Percentiles rank a stretch among this genome's conserved stretches.
Evolutionary conservation across 2,797 vertebrate genomes (phyloP).

Genomic region (Pogoniulus pusillus): DNA sequence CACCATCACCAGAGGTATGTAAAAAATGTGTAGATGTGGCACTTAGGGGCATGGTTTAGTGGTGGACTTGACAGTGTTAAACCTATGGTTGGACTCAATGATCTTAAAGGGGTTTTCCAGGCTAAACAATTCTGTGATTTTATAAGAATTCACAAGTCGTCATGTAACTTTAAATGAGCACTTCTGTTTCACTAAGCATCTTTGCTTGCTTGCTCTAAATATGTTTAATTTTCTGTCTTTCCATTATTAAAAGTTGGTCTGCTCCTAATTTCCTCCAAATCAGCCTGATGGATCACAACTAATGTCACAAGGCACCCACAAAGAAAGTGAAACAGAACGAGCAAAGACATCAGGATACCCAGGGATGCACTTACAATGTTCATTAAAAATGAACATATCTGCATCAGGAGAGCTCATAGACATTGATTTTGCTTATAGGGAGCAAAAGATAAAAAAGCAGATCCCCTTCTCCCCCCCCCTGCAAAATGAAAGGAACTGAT

Average conservation of each 20-base stretch:
- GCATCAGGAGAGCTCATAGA: slow-evolving; percentile 53
- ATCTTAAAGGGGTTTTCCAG: not conserved
- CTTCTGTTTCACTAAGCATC: not conserved
- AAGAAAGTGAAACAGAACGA: not conserved
- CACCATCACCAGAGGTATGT: not conserved
- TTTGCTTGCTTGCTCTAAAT: not conserved
- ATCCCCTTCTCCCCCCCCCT: not conserved
- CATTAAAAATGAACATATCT: slow-evolving; percentile 16
- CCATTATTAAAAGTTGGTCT: not conserved
- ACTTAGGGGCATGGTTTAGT: not conserved
- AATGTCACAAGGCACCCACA: not conserved
- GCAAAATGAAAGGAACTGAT: slow-evolving; percentile 76
- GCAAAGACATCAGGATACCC: not conserved
- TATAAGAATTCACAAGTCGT: not conserved
- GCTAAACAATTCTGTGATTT: no score
- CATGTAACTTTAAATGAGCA: not conserved
- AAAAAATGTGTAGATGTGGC: no score
- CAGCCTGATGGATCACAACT: not conserved
- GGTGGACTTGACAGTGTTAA: not conserved
- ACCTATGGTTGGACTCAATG: not conserved
- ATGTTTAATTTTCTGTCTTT: not conserved
- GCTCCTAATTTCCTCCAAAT: not conserved
- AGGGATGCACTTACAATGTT: not conserved
- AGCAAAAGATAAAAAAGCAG: slow-evolving; percentile 8
- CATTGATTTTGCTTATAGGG: slow-evolving; percentile 12